Conservation (phyloP, 2,888 invertebrate species). For the Sarcophaga rosellei region DNA sequence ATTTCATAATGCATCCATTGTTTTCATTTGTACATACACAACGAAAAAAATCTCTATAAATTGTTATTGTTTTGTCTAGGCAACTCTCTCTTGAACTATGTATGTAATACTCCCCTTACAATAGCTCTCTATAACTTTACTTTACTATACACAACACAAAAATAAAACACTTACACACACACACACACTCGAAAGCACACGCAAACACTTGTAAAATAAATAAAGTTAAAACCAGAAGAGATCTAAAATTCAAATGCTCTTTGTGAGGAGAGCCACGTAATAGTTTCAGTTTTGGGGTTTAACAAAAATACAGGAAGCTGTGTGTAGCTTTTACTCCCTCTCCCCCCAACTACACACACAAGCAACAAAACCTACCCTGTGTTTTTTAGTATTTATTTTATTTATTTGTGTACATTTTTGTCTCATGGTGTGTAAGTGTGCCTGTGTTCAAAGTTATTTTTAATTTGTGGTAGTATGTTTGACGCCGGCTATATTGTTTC, state of each 20-base stretch:
- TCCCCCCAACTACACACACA: not conserved
- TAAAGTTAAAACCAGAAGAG: not conserved
- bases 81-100: no score
- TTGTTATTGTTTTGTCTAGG: no score
- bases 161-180: not conserved
- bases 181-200: not conserved
- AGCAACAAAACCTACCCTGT: not conserved
- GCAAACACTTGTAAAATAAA: not conserved
- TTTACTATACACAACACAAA: not conserved
- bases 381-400: not conserved
- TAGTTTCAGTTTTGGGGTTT: not conserved
- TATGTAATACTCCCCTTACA: no score
- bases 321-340: conserved; percentile 10
- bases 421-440: not conserved
- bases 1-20: no score
- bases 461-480: conserved; percentile 31
- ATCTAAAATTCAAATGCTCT: not conserved
- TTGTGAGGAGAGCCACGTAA: not conserved
- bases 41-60: no score
- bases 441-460: not conserved
- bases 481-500: conserved; percentile 41
- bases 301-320: conserved; percentile 44
- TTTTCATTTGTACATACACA: no score
- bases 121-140: not conserved
- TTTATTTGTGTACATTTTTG: not conserved